Evolutionary conservation across 2,888 invertebrate species (phyloP), one percentile per base, ranked within the genome.

Genomic region (Agrochola lychnidis): DNA sequence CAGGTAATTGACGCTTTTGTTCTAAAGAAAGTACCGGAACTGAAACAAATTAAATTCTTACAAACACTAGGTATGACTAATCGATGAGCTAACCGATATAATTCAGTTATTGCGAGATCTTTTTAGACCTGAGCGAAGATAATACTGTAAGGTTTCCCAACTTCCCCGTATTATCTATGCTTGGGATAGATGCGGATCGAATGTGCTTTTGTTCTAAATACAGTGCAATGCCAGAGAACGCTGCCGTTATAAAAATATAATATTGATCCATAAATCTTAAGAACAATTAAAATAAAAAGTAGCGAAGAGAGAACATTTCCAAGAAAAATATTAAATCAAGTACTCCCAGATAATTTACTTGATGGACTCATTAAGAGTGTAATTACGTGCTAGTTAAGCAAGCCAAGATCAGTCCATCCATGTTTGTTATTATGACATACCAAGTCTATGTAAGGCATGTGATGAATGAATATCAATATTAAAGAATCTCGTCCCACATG

Each of bases 1-100:
- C 99, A 99, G 97, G 98, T 96, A 92, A 93, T 90, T 89, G 81
- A 84, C 84, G 76, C 75, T 89, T 89, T 88, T 90, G 84, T 85
- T 82, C 79, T 85, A 85, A 85, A 80, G 83, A 86, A 83, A 75
- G 76, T 79, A 79, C 64, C 76, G 63, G 76, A 78, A 88, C 78
- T 81, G 67, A 81, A 83, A 76, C 71, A 82, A 81, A 84, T 71
- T 48, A 82, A 82, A 79, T 81, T 66, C 70, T 77, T 66, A 66
- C 81, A 81, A 87, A 81, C 68, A 79, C 62, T 81, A 51, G 19
- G 51, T 51, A 70, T 81, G 71, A 77, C 74, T 73, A 81, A 84
- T 78, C 70, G 48, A 64, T 73, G 75, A 42, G 53, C 67, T 79
- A 68, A 70, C 30, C 40, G 53, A 67, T 61, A 48, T 53, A 36